Evolutionary conservation across 2,113 vertebrate species (phyloP), one percentile per base, ranked within the genome.

Genomic region (Lota lota): DNA sequence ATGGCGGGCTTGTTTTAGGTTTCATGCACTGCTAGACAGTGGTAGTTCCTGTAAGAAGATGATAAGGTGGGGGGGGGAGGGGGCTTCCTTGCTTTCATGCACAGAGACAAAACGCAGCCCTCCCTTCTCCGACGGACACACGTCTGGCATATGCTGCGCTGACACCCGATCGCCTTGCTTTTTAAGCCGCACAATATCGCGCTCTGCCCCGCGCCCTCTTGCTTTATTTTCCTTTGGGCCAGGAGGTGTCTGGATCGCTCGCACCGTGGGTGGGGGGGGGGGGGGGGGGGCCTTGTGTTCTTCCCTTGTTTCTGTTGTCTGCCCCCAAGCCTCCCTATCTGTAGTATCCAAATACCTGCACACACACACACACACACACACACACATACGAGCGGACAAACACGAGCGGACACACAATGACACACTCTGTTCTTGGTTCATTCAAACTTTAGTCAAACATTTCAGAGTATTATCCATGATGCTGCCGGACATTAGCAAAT

Each of bases 81-180:
- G 28, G 28, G 3, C 28, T 54, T 54, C 51, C 51, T 10, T 58
- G 16, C 17, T 19, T 58, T 58, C 63, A 53, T 19, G 51, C 12
- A 54, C 3, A 57, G 16, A 19, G 8, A 47, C 5, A 47, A 47
- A 7, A 47, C 5, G 53, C 2, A 56, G 12, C 67, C 57, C 76
- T 64, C 63, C 70, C 67, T 76, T 84, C 66, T 50, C 40, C 66
- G 78, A 80, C 15, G 69, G 83, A 80, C 74, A 79, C 87, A 88
- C 89, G 84, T 79, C 83, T 88, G 70, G 81, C 91, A 91, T 90
- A 85, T 92, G 91, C 79, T 79, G 78, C 66, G 7, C 69, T 69
- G 91, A 89, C 82, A 93, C 87, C 82, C 75, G 87, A 93, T 89
- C 88, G 5, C 87, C 17, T 84, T 91, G 85, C 91, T 90, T 88